Evolutionary conservation across 2,797 vertebrate genomes (phyloP).

Genomic region (Echiichthys vipera): DNA sequence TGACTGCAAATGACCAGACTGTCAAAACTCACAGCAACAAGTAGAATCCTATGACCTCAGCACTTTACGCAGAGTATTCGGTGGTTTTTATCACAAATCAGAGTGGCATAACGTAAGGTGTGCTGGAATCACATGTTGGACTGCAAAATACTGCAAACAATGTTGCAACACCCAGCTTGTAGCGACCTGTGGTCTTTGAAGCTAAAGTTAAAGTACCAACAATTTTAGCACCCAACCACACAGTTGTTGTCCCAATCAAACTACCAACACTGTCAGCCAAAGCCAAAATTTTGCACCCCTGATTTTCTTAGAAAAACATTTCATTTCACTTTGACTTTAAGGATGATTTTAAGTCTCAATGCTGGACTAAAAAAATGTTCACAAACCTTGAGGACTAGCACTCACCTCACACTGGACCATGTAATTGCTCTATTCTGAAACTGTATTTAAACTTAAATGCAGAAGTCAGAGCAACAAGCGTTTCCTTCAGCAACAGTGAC

Average conservation of each 20-base stretch:
- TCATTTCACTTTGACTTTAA: neutral
- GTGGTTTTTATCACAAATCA: no score
- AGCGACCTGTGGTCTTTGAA: neutral
- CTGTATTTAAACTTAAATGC: slow-evolving; percentile 25
- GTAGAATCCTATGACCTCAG: neutral
- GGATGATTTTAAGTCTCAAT: neutral
- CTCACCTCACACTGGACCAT: slow-evolving; percentile 8
- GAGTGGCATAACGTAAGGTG: neutral
- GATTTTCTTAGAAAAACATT: neutral
- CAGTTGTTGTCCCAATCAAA: neutral
- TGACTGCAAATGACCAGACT: neutral
- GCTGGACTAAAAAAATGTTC: neutral
- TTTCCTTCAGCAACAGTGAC: slow-evolving; percentile 29
- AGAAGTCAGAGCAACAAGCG: slow-evolving; percentile 35
- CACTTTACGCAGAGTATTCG: no score
- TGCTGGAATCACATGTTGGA: neutral
- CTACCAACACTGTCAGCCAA: neutral
- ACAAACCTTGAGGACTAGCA: neutral
- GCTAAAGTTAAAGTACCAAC: neutral
- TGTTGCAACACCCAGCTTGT: neutral
- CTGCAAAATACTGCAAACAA: neutral
- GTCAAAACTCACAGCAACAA: slow-evolving; percentile 3
- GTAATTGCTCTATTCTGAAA: slow-evolving; percentile 7
- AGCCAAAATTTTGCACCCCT: neutral
- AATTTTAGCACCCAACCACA: neutral